These are phyloP conservation scores for Orchesella flavescens DNA, from an alignment of 2,888 invertebrate genomes.

Conservation along the genomic window DNA sequence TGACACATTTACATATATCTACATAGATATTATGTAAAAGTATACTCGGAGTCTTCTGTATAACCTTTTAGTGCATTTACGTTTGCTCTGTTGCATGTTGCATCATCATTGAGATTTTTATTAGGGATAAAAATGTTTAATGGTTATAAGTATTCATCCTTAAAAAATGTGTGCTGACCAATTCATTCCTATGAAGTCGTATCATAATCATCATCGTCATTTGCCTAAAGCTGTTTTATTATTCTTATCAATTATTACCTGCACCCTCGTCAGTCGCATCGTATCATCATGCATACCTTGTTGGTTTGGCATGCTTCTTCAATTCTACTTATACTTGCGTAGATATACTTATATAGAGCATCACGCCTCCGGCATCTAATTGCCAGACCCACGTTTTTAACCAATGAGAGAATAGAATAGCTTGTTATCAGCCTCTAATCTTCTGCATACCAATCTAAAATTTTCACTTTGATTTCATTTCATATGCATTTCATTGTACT, in stretches of 20 bases:
- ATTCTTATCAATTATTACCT: constrained; percentile 5
- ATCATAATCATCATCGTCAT: neutral
- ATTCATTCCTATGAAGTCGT: neutral
- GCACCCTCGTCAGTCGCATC: neutral
- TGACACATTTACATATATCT: too few species aligned
- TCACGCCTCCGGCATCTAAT: constrained; percentile 24
- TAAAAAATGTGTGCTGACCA: too few species aligned
- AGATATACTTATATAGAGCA: neutral
- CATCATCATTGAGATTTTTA: too few species aligned
- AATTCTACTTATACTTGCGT: neutral
- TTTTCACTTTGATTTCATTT: constrained; percentile 11
- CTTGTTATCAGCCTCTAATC: neutral
- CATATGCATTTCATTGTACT: neutral
- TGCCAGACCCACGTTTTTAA: constrained; percentile 22
- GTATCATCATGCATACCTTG: neutral
- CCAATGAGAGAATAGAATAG: constrained; percentile 20
- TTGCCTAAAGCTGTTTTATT: neutral
- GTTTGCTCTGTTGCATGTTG: too few species aligned
- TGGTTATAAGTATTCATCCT: too few species aligned
- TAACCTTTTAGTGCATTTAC: too few species aligned
- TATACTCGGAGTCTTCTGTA: too few species aligned
- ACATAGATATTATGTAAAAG: too few species aligned
- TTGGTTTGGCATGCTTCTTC: neutral
- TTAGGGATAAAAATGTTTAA: too few species aligned
- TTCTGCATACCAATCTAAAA: constrained; percentile 8